Evolutionary conservation across 1,140 invertebrate species (phyloP), one percentile per base, ranked within the genome.

Genomic region (Scylla paramamosain): DNA sequence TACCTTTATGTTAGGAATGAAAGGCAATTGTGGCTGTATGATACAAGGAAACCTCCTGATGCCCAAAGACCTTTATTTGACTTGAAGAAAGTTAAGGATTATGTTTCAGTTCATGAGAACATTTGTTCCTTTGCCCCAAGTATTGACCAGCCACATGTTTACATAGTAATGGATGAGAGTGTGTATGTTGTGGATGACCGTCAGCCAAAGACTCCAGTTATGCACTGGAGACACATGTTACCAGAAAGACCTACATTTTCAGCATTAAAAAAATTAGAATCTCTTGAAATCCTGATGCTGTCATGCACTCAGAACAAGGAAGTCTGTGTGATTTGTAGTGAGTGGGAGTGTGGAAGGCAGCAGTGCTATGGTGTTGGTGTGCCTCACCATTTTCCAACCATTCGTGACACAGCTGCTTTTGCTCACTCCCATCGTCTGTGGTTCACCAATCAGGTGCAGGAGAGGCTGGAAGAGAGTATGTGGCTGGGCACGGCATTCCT

Each of bases 191-290:
- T 77, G n/a, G 67, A 77, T 77, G 67, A 77, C 67, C 67, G 67
- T n/a, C 67, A 77, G n/a, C 16, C 4, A n/a, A 77, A 77, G 67
- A 77, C 67, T 77, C 67, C 67, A 77, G 12, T 77, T 20, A 77
- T 77, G 67, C 67, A 77, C n/a, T 77, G 67, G 67, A 77, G 67
- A 77, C 67, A 77, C 67, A 77, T 77, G 67, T n/a, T 77, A 20
- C n/a, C 67, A 77, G n/a, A n/a, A 7, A 77, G 67, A 0, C 67
- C 67, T n/a, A n/a, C 67, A 77, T n/a, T 77, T 25, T 77, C 67
- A 77, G 20, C 67, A 77, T 7, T 77, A 77, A 77, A n/a, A 7
- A 77, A 8, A 77, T 77, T 77, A n/a, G 67, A 77, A 7, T 77
- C 67, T 77, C 67, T 77, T 77, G 67, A 77, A 77, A 25, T 77